These are phyloP conservation scores for Uloborus plumipes DNA, from an alignment of 2,888 invertebrate species.

Conservation along the genomic window DNA sequence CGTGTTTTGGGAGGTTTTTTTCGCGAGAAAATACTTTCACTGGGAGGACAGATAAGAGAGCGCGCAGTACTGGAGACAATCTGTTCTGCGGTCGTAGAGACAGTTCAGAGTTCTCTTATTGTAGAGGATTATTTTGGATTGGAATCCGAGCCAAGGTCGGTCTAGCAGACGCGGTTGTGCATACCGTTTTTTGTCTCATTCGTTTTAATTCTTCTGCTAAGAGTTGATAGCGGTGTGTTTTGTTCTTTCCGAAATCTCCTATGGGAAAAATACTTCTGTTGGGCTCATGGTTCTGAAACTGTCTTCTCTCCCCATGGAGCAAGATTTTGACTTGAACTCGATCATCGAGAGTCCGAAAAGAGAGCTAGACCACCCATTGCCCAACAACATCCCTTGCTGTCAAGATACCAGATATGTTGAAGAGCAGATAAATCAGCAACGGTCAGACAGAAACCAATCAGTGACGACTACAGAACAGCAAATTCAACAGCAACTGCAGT, in stretches of 20 bases:
- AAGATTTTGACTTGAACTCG: constrained; percentile 49
- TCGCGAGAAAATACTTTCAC: too few species aligned
- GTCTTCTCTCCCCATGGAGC: constrained; percentile 37
- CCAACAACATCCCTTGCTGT: constrained; percentile 38
- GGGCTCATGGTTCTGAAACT: constrained; percentile 52
- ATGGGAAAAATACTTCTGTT: constrained; percentile 29
- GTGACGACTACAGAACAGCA: neutral
- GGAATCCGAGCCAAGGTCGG: constrained; percentile 49
- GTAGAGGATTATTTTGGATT: constrained; percentile 47
- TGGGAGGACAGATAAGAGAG: constrained; percentile 27
- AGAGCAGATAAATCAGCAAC: constrained; percentile 31
- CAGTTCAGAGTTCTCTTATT: neutral
- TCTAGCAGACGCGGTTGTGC: neutral
- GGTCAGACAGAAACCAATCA: constrained; percentile 19
- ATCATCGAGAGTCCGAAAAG: constrained; percentile 44
- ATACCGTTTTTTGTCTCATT: neutral
- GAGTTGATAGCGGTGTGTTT: too few species aligned
- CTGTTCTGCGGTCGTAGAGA: neutral
- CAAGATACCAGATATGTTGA: constrained; percentile 12
- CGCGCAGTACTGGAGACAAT: constrained; percentile 2
- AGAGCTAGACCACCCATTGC: constrained; percentile 33
- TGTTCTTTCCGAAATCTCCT: neutral
- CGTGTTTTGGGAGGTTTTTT: neutral
- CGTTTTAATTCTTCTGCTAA: constrained; percentile 5
- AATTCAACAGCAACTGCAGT: constrained; percentile 14